Percentiles rank a stretch among this genome's conserved stretches.
Conservation (phyloP, 2,888 invertebrate genomes). For the Pherbina coryleti region DNA sequence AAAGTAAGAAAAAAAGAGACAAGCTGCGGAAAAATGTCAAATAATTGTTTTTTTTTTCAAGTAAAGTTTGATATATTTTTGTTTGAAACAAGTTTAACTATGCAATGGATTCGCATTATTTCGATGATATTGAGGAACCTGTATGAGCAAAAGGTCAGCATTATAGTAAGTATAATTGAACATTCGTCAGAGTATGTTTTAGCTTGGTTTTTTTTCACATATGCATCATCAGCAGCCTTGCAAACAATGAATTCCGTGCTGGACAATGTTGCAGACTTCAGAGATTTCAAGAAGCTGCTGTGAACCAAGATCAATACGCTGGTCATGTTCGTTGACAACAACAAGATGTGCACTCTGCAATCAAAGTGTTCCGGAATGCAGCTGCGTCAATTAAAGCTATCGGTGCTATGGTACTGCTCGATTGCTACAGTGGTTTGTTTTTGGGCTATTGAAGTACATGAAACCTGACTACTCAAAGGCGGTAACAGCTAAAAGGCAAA, state of each 20-base stretch:
- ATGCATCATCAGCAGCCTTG: neutral
- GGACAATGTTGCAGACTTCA: constrained; percentile 77
- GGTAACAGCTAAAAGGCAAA: constrained; percentile 80
- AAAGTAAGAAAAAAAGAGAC: no score
- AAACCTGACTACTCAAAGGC: constrained; percentile 89
- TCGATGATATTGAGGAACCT: no score
- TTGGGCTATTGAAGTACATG: constrained; percentile 88
- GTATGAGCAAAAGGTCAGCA: no score
- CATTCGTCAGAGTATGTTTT: no score
- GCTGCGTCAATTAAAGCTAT: constrained; percentile 82
- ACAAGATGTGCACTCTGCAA: constrained; percentile 72
- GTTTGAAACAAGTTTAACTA: no score
- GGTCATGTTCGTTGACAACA: constrained; percentile 75
- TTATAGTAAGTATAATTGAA: no score
- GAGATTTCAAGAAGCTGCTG: constrained; percentile 86
- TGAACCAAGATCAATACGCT: constrained; percentile 91
- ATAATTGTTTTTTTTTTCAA: no score
- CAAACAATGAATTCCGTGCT: constrained; percentile 69
- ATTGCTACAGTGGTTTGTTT: constrained; percentile 77
- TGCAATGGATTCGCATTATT: no score
- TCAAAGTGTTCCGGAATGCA: constrained; percentile 81
- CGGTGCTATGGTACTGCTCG: constrained; percentile 78
- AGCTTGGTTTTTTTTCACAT: no score
- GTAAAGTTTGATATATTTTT: no score
- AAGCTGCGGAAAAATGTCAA: no score